Percentiles rank a stretch among this genome's conserved stretches.
Conservation (phyloP, 1,140 invertebrate species). For the Uloborus diversus region DNA sequence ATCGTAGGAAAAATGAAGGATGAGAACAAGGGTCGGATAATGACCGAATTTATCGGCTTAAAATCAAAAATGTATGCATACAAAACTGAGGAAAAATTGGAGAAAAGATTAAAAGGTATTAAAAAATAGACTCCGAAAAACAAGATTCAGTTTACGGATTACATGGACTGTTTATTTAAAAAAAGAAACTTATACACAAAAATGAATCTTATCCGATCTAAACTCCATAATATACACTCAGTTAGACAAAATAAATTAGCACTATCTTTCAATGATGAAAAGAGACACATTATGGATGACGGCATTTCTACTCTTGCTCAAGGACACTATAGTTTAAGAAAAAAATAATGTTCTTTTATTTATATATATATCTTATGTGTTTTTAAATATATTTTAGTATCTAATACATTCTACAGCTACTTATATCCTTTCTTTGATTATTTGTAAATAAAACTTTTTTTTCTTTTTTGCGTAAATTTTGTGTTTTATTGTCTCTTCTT, state of each 20-base stretch:
- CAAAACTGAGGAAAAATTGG: neutral
- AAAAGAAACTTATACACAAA: neutral
- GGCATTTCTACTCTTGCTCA: neutral
- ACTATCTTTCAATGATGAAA: neutral
- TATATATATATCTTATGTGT: too few species aligned
- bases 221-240: neutral
- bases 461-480: too few species aligned
- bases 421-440: too few species aligned
- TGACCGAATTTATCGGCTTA: constrained; percentile 34
- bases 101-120: constrained; percentile 28
- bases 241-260: neutral
- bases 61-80: constrained; percentile 20
- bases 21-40: constrained; percentile 6
- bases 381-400: too few species aligned
- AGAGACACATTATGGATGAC: neutral
- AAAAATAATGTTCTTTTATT: too few species aligned
- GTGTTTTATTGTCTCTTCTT: too few species aligned
- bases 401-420: too few species aligned
- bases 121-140: neutral
- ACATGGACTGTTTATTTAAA: neutral
- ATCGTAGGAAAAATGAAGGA: constrained; percentile 40
- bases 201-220: neutral
- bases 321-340: too few species aligned
- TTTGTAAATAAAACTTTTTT: too few species aligned
- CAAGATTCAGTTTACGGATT: neutral